Base-by-base conservation (phyloP, 2,888 invertebrate species). In the Drosophila anomelani region DNA sequence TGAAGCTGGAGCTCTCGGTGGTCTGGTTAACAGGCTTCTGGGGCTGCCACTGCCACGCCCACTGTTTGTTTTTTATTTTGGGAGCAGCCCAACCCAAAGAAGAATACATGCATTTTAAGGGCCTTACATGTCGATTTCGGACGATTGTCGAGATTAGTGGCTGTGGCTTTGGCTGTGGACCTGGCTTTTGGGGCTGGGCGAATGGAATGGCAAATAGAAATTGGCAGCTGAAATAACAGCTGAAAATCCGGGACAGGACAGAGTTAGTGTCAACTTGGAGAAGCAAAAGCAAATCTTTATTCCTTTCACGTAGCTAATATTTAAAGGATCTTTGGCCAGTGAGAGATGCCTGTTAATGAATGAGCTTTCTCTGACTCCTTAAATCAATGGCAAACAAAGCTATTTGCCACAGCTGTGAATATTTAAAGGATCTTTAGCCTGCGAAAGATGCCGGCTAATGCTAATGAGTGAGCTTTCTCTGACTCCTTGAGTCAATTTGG, bases 51-150 rank as follows among this genome's bases (percentile, higher is more conserved):
- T 51, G 73, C 77, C 85, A 88, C 87, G 78, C 77, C 84, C 84
- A 78, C 76, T 53, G 73, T 13, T 46, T 26, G 46, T 26, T 26
- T 47, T 41, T 51, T 20, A 32, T 51, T 38, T 56, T 15, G 10
- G 34, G 58, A 26, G 36, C 46, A 53, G 55, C 59, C 46, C 57
- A 39, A 39, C 47, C 53, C 46, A 67, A 34, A 53, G 53, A 44
- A 57, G 59, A 60, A 67, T 64, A 69, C 85, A 85, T 85, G 82
- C 71, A 89, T 85, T 87, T 89, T 89, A 85, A 89, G 85, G 85
- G 85, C 88, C 85, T 81, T 81, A 89, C 85, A 85, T 85, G 89
- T 89, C 85, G 85, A 85, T 73, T 77, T 69, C 69, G 58, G 74
- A 62, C 68, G 73, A 77, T 89, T 76, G 77, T 38, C 62, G 53